Percentiles rank a stretch among this genome's conserved stretches.
These are phyloP conservation scores for Plutella xylostella DNA, from an alignment of 2,888 invertebrate species.

Conservation along the genomic window DNA sequence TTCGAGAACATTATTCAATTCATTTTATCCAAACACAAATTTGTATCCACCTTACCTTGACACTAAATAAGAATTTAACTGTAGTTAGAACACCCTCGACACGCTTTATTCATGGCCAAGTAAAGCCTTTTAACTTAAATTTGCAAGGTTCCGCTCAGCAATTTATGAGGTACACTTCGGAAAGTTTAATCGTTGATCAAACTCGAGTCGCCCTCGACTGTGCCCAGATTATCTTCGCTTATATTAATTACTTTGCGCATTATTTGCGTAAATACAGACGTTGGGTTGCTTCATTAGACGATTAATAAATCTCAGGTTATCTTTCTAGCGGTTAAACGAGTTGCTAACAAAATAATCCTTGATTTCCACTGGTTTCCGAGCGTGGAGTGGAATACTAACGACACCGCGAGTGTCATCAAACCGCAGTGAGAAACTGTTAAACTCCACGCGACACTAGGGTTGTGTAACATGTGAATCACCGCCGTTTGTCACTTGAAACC, in stretches of 20 bases:
- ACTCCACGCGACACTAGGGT: too few relatives aligned
- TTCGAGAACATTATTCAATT: too few relatives aligned
- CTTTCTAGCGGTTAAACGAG: too few relatives aligned
- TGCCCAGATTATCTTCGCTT: conserved; percentile 30
- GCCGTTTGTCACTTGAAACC: conserved; percentile 30
- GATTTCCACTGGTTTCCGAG: background rate
- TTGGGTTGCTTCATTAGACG: too few relatives aligned
- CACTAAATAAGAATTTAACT: conserved; percentile 42
- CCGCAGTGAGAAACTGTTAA: too few relatives aligned
- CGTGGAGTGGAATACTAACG: too few relatives aligned
- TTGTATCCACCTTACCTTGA: conserved; percentile 16
- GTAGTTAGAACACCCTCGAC: conserved; percentile 28
- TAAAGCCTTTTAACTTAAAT: conserved; percentile 40
- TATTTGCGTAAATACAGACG: conserved; percentile 28
- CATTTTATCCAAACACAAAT: too few relatives aligned
- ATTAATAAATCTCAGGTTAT: too few relatives aligned
- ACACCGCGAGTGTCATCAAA: too few relatives aligned
- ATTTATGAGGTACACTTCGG: conserved; percentile 46
- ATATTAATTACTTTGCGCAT: conserved; percentile 31
- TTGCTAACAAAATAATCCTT: background rate
- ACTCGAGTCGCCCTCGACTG: conserved; percentile 28
- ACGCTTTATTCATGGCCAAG: conserved; percentile 40
- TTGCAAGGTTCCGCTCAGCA: conserved; percentile 30
- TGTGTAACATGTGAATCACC: too few relatives aligned
- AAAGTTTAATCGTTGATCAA: conserved; percentile 47